Evolutionary conservation across 1,140 invertebrate genomes (phyloP).

Genomic region (Bombus balteatus): DNA sequence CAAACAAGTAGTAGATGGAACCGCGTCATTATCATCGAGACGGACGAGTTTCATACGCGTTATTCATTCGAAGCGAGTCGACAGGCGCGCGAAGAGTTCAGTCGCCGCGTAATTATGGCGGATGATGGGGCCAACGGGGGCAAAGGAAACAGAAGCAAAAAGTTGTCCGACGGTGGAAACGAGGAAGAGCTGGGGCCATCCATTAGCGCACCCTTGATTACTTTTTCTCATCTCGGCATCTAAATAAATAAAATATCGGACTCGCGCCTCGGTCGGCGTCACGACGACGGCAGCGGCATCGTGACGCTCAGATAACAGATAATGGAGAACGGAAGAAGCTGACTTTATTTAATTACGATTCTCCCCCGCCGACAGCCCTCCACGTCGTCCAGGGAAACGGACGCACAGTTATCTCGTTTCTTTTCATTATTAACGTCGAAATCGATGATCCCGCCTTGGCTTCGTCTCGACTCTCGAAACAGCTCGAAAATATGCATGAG

Average conservation of each 20-base stretch:
- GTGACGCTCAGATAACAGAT: slow-evolving; percentile 77
- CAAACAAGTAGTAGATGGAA: slow-evolving; percentile 49
- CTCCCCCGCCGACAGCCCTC: slow-evolving; percentile 4
- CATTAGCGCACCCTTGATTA: slow-evolving; percentile 83
- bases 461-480: slow-evolving; percentile 1
- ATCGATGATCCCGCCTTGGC: slow-evolving; percentile 5
- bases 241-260: slow-evolving; percentile 83
- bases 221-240: slow-evolving; percentile 81
- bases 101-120: slow-evolving; percentile 80
- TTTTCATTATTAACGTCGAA: slow-evolving; percentile 49
- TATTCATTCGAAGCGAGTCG: slow-evolving; percentile 75
- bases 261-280: slow-evolving; percentile 69
- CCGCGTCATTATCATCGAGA: slow-evolving; percentile 67
- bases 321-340: slow-evolving; percentile 77
- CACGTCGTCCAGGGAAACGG: slow-evolving; percentile 37
- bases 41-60: slow-evolving; percentile 80
- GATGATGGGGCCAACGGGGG: slow-evolving; percentile 62
- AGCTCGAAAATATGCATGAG: slow-evolving; percentile 9
- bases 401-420: slow-evolving; percentile 29
- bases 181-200: slow-evolving; percentile 69
- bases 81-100: slow-evolving; percentile 44
- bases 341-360: slow-evolving; percentile 80
- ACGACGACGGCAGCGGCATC: slow-evolving; percentile 65
- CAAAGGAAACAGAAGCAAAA: slow-evolving; percentile 70
- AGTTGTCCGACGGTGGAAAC: slow-evolving; percentile 73